These are phyloP conservation scores for Dasysyrphus tricinctus DNA, from an alignment of 2,888 invertebrate species.

Conservation along the genomic window DNA sequence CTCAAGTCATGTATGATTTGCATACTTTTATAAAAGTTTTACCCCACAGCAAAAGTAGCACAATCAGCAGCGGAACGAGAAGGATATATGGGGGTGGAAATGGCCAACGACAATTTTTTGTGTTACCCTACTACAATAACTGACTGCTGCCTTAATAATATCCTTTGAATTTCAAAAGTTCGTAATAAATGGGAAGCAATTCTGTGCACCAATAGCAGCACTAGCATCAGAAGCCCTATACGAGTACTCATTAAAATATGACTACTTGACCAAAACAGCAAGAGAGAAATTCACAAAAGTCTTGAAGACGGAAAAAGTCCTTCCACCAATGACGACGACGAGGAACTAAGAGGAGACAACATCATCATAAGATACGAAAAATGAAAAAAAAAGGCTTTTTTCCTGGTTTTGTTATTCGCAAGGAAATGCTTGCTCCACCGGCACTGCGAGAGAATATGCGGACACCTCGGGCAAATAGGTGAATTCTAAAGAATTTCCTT, in stretches of 20 bases:
- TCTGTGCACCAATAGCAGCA: constrained; percentile 40
- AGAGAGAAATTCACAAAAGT: constrained; percentile 3
- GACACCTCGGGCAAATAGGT: constrained; percentile 66
- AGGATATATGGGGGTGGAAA: constrained; percentile 20
- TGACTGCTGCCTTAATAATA: constrained; percentile 14
- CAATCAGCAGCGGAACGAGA: not conserved
- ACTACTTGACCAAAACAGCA: constrained; percentile 62
- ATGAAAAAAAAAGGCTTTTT: not conserved
- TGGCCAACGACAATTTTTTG: constrained; percentile 47
- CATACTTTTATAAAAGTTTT: constrained; percentile 69
- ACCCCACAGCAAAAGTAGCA: not conserved
- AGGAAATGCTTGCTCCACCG: constrained; percentile 41
- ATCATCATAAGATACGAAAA: constrained; percentile 21
- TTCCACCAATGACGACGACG: not conserved
- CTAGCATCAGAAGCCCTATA: not conserved
- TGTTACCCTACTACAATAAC: constrained; percentile 34
- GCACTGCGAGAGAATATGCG: constrained; percentile 37
- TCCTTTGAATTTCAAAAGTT: constrained; percentile 67
- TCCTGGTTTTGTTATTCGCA: constrained; percentile 15
- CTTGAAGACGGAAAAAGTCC: constrained; percentile 49
- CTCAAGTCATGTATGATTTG: constrained; percentile 71
- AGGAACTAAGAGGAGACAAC: constrained; percentile 2
- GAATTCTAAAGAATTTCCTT: constrained; percentile 68
- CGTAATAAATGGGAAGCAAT: constrained; percentile 66
- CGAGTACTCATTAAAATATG: constrained; percentile 55